Evolutionary conservation across 1,140 invertebrate genomes (phyloP), one percentile per base, ranked within the genome.

Genomic region (Orchesella cincta): DNA sequence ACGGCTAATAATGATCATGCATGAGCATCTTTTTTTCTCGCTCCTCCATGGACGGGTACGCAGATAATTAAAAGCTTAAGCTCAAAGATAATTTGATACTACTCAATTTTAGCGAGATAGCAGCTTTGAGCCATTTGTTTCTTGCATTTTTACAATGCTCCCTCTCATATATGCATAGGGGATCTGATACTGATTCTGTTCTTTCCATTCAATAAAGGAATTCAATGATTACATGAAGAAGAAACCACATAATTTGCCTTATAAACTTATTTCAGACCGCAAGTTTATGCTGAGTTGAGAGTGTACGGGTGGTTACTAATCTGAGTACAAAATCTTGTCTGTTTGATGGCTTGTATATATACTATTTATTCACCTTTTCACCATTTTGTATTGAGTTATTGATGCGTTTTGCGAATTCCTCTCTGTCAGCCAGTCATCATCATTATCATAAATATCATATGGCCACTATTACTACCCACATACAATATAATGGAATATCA

Each of bases 41-140:
- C 39, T 12, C 39, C 18, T 46, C 39, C 5, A 8, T 12, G 62
- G 62, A 29, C 62, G 62, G 62, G 62, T 29, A 31, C 33, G 29
- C 31, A 67, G 26, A 31, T 67, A 67, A 67, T 67, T 67, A 67
- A 67, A 67, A 67, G 62, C 62, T 29, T 67, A 33, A 67, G 12
- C 62, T 31, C 8, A 31, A 33, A 31, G 62, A 67, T 67, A 67
- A 67, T 67, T 67, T 33, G 62, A 67, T 67, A 67, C 31, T 67
- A 31, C 62, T 57, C 52, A 57, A 57, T 57, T 57, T 57, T 57
- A 3, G 5, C 18, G 18, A 46, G 39, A n/a, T n/a, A n/a, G n/a
- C n/a, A n/a, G 39, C 39, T 46, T 18, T 46, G 5, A 46, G 39
- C 39, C n/a, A 46, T 46, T 46, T 46, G 5, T 46, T 46, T 18